A percentile compares a stretch with the other conserved stretches of the same genome.
These are phyloP conservation scores for Australoheros facetus DNA, from an alignment of 2,797 vertebrate species.

Conservation along the genomic window DNA sequence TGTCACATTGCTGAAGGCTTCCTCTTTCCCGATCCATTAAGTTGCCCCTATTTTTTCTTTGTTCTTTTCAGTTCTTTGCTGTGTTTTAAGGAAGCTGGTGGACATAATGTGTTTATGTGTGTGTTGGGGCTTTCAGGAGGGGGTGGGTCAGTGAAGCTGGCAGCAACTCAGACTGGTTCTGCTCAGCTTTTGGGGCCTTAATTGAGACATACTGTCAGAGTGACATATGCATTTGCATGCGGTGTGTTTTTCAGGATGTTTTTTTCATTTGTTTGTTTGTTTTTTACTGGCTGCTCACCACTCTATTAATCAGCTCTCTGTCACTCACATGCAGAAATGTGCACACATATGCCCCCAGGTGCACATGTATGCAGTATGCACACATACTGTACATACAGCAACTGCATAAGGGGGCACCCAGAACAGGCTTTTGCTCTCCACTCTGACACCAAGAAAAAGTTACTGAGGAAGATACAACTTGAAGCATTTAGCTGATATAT, in stretches of 20 bases:
- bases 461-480: background rate
- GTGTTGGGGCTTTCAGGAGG: slow-evolving; percentile 63
- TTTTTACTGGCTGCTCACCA: slow-evolving; percentile 74
- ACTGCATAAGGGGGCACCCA: slow-evolving; percentile 42
- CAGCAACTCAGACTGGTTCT: slow-evolving; percentile 79
- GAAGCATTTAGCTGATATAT: background rate
- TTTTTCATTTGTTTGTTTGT: background rate
- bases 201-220: slow-evolving; percentile 99
- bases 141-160: slow-evolving; percentile 84
- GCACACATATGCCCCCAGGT: background rate
- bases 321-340: slow-evolving; percentile 67
- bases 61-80: slow-evolving; percentile 58
- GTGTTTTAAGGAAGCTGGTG: slow-evolving; percentile 57
- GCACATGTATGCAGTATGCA: background rate
- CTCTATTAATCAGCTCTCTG: slow-evolving; percentile 91
- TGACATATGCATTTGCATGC: slow-evolving; percentile 98
- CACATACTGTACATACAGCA: background rate
- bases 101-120: slow-evolving; percentile 43
- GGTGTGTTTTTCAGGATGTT: slow-evolving; percentile 85
- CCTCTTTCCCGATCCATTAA: slow-evolving; percentile 40
- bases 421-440: slow-evolving; percentile 72
- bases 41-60: slow-evolving; percentile 54
- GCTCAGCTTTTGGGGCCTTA: slow-evolving; percentile 85
- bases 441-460: slow-evolving; percentile 73
- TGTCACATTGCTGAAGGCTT: slow-evolving; percentile 65